A percentile compares a stretch with the other conserved stretches of the same genome.
Evolutionary conservation across 2,797 vertebrate genomes (phyloP).

Genomic region (Garrulus glandarius): DNA sequence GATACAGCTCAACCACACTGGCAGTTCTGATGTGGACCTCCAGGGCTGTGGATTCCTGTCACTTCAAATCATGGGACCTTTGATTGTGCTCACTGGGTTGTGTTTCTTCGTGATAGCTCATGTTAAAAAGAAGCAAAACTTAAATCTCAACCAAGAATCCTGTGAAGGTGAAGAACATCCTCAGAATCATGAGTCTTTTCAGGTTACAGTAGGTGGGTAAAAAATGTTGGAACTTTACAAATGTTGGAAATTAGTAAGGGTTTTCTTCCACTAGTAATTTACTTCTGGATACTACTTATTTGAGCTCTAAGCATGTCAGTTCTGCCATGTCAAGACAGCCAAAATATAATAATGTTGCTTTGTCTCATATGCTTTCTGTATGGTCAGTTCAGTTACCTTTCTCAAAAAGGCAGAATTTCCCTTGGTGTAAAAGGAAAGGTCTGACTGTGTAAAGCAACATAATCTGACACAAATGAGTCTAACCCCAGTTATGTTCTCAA

Average conservation of each 20-base stretch:
- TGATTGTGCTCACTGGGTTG: slow-evolving; percentile 78
- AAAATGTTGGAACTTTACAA: neutral
- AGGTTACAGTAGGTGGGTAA: slow-evolving; percentile 77
- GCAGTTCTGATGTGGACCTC: neutral
- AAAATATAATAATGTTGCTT: neutral
- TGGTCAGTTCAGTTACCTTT: neutral
- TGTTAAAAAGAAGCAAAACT: slow-evolving; percentile 75
- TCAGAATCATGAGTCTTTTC: slow-evolving; percentile 64
- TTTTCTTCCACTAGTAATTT: neutral
- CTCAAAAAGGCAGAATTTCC: neutral
- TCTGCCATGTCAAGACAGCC: neutral
- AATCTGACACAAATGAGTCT: neutral
- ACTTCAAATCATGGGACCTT: slow-evolving; percentile 80
- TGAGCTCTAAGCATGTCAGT: neutral
- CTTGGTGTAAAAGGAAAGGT: neutral
- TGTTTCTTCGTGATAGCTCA: slow-evolving; percentile 81
- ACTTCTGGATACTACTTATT: neutral
- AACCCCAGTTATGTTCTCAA: neutral
- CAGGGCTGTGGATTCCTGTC: slow-evolving; percentile 76
- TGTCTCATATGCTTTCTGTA: neutral
- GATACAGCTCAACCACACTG: slow-evolving; percentile 61
- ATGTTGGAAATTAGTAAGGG: neutral
- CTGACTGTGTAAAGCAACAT: neutral
- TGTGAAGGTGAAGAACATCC: slow-evolving; percentile 62
- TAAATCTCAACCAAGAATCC: slow-evolving; percentile 54